A percentile compares a stretch with the other conserved stretches of the same genome.
These are phyloP conservation scores for Parazoanthus darwini DNA, from an alignment of 92 coral and sea anemone genomes.

Conservation along the genomic window DNA sequence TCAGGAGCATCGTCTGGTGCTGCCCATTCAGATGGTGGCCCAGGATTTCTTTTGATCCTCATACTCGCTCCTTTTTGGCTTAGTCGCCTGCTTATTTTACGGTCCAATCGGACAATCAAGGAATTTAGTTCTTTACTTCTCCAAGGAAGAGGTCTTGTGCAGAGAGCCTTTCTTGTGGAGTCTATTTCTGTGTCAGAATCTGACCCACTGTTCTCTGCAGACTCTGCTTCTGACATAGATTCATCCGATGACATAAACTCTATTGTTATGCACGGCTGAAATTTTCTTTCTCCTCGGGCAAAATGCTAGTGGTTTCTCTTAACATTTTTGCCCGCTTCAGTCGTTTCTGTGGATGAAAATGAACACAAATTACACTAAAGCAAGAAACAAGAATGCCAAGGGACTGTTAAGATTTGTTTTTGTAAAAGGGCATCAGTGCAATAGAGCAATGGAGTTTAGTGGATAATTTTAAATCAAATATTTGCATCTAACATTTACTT, in stretches of 20 bases:
- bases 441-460: neutral
- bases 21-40: too few species aligned
- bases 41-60: too few species aligned
- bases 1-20: too few species aligned
- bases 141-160: neutral
- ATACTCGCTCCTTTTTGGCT: too few species aligned
- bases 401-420: neutral
- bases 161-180: constrained; percentile 11
- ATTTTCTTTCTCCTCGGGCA: constrained; percentile 18
- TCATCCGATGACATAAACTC: constrained; percentile 41
- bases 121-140: neutral
- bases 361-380: too few species aligned
- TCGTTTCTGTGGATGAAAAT: too few species aligned
- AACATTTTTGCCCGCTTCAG: too few species aligned
- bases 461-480: neutral
- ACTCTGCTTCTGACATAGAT: constrained; percentile 23
- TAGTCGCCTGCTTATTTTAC: too few species aligned
- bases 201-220: too few species aligned
- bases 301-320: constrained; percentile 26
- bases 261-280: neutral
- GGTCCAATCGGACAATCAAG: constrained; percentile 42
- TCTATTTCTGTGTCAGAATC: constrained; percentile 11
- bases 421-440: neutral
- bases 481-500: neutral
- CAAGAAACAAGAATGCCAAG: constrained; percentile 3